A percentile compares a stretch with the other conserved stretches of the same genome.
Conservation (phyloP, 2,113 vertebrate species). For the Patagioenas fasciata region DNA sequence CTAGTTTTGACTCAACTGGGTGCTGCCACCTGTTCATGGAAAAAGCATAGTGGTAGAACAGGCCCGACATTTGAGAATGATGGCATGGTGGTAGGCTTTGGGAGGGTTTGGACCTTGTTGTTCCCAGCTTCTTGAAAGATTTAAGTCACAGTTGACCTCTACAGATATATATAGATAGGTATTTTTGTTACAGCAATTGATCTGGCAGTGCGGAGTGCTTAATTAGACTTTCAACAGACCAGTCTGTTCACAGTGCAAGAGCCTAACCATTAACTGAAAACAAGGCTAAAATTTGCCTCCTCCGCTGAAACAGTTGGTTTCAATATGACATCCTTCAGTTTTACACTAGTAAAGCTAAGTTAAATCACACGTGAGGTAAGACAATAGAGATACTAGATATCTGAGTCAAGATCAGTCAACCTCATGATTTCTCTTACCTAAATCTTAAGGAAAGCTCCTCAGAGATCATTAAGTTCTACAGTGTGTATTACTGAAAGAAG, state of each 20-base stretch:
- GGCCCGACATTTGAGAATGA: background rate
- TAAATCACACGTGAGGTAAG: background rate
- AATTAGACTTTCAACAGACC: background rate
- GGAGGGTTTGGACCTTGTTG: background rate
- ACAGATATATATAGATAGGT: background rate
- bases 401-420: background rate
- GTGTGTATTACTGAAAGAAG: background rate
- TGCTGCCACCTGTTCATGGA: background rate
- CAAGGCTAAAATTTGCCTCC: background rate
- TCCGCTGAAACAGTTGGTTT: background rate
- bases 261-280: background rate
- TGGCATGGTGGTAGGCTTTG: background rate
- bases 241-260: background rate
- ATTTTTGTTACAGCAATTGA: background rate
- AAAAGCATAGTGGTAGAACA: background rate
- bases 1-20: background rate
- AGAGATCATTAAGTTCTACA: background rate
- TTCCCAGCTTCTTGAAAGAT: background rate
- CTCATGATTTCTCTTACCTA: background rate
- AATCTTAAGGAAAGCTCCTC: background rate
- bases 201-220: background rate
- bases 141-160: background rate
- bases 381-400: background rate
- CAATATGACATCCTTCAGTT: background rate
- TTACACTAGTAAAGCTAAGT: background rate